A percentile compares a stretch with the other conserved stretches of the same genome.
Evolutionary conservation across 2,113 vertebrate genomes (phyloP).

Genomic region (Cavia aperea): DNA sequence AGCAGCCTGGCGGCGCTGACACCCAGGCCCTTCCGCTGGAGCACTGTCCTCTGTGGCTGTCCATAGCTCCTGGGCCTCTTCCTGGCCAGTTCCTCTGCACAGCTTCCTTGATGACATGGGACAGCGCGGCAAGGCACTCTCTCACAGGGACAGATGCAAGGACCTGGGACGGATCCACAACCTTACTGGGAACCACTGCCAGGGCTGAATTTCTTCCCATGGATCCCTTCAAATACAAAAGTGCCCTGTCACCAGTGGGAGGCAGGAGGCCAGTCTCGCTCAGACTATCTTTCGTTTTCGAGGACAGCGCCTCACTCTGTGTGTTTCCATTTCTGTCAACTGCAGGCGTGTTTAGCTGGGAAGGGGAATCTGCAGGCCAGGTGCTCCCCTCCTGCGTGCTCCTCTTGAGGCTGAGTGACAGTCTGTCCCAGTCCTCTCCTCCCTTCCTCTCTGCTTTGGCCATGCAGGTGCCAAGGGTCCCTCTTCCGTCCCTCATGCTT

Average conservation of each 20-base stretch:
- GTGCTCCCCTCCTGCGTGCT: slow-evolving; percentile 38
- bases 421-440: slow-evolving; percentile 37
- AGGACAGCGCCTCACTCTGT: slow-evolving; percentile 43
- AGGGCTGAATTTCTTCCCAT: slow-evolving; percentile 36
- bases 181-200: slow-evolving; percentile 35
- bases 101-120: background rate
- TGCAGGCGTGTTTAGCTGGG: background rate
- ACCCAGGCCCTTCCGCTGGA: slow-evolving; percentile 28
- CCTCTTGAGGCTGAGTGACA: background rate
- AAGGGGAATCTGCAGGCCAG: slow-evolving; percentile 5
- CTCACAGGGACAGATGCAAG: slow-evolving; percentile 36
- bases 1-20: slow-evolving; percentile 27
- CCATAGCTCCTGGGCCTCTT: slow-evolving; percentile 19
- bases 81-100: slow-evolving; percentile 37
- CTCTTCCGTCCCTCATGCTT: slow-evolving; percentile 51
- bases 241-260: slow-evolving; percentile 28
- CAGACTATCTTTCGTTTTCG: slow-evolving; percentile 46
- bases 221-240: slow-evolving; percentile 35
- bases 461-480: background rate
- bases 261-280: slow-evolving; percentile 41
- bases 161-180: slow-evolving; percentile 32
- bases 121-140: background rate
- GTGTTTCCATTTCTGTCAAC: slow-evolving; percentile 30
- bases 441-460: slow-evolving; percentile 23
- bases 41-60: slow-evolving; percentile 9